Evolutionary conservation across 2,113 vertebrate species (phyloP), one percentile per base, ranked within the genome.

Genomic region (Trinectes maculatus): DNA sequence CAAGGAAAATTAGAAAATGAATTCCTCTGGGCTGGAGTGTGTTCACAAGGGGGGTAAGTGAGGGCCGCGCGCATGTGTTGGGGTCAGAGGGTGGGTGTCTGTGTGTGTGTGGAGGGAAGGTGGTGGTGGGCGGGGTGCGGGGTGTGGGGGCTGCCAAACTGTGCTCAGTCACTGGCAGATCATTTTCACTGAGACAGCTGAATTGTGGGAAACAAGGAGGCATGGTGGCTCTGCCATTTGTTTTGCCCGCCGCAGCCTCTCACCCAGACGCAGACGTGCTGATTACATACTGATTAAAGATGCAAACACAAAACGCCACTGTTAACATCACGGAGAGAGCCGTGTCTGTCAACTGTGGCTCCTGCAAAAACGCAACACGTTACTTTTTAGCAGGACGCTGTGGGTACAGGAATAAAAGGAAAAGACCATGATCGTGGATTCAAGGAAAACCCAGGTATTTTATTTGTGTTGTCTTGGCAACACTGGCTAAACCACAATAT

Each of bases 11-110:
- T 93, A 92, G 88, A 90, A 90, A 91, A 90, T 89, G 68, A 90
- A 92, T 91, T 93, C 91, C 90, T 92, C 80, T 87, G 85, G 86
- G 88, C 59, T 93, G 94, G 93, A 79, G 95, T 92, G 93, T 93
- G 91, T 93, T 93, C 82, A 48, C 49, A 18, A 71, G 69, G 53
- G 49, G 70, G 46, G 75, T 42, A 48, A 61, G 69, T 40, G 68
- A 80, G 79, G 71, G 71, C 26, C 18, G 75, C 8, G 43, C 26
- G 77, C 68, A 70, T 81, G 80, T 77, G 77, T 59, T 47, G 47
- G 69, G 78, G 76, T 87, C 75, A 80, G 44, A 58, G 68, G 73
- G 85, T 79, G 73, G 79, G 74, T 78, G 85, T 82, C 85, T 93
- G 93, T 70, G 69, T 93, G 93, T 70, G 69, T 65, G 74, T 56